Conservation (phyloP, 1,140 invertebrate genomes). For the Eurytemora carolleeae region DNA sequence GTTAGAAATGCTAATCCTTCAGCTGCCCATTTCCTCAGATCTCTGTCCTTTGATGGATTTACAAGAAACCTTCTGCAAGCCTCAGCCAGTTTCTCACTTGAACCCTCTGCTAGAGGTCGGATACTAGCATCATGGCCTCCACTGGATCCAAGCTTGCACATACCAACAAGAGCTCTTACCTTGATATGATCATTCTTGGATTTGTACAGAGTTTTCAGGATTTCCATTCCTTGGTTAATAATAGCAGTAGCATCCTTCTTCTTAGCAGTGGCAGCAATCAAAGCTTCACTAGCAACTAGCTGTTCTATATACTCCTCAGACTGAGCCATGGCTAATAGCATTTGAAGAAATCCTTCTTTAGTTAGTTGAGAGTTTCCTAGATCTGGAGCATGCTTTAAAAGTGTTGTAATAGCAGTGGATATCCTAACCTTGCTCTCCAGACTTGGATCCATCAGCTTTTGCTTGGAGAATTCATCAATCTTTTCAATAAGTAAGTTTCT, state of each 20-base stretch:
- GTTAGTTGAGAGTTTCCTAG: conserved; percentile 68
- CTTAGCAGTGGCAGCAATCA: conserved; percentile 87
- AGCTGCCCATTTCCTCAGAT: conserved; percentile 82
- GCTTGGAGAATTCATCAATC: conserved; percentile 64
- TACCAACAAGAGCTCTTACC: conserved; percentile 67
- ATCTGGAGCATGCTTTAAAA: conserved; percentile 76
- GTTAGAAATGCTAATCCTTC: conserved; percentile 94
- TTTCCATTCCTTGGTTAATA: conserved; percentile 70
- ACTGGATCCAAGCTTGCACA: conserved; percentile 89
- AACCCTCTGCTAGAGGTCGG: conserved; percentile 82
- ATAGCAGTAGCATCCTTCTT: conserved; percentile 88
- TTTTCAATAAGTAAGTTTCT: conserved; percentile 51
- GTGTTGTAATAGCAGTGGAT: conserved; percentile 64
- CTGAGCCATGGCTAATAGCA: conserved; percentile 90
- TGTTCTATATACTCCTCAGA: conserved; percentile 61
- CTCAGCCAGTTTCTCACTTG: conserved; percentile 73
- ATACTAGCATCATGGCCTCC: conserved; percentile 88
- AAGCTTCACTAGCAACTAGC: conserved; percentile 76
- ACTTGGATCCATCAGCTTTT: conserved; percentile 53
- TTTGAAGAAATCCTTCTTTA: conserved; percentile 78
- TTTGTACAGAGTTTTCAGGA: conserved; percentile 79
- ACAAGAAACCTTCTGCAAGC: conserved; percentile 77
- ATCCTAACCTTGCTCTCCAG: conserved; percentile 76
- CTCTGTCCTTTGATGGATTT: conserved; percentile 62
- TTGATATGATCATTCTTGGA: conserved; percentile 74